Evolutionary conservation across 2,888 invertebrate species (phyloP).

Genomic region (Tipula helvola): DNA sequence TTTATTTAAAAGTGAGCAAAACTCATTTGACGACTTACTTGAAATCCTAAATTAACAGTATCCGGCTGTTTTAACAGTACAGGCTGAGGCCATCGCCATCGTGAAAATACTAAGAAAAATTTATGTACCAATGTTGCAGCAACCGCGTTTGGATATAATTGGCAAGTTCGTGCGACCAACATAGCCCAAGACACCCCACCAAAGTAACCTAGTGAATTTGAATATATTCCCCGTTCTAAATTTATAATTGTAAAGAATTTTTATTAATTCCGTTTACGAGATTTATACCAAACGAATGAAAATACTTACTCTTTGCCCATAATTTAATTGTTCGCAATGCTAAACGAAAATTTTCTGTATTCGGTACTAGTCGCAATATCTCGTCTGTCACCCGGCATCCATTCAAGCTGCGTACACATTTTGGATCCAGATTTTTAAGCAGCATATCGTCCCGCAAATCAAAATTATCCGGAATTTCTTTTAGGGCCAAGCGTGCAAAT

Average conservation of each 20-base stretch:
- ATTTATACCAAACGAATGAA: background rate
- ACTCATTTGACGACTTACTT: slow-evolving; percentile 35
- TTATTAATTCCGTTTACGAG: background rate
- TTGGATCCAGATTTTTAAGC: slow-evolving; percentile 88
- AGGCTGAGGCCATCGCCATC: slow-evolving; percentile 99
- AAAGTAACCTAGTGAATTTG: slow-evolving; percentile 93
- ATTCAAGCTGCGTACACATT: slow-evolving; percentile 93
- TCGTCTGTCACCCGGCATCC: slow-evolving; percentile 98
- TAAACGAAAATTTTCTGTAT: slow-evolving; percentile 85
- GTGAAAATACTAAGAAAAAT: slow-evolving; percentile 95
- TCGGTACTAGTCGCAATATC: slow-evolving; percentile 88
- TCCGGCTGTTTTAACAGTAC: slow-evolving; percentile 89
- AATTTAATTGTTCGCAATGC: slow-evolving; percentile 91
- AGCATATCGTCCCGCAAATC: slow-evolving; percentile 84
- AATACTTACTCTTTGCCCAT: slow-evolving; percentile 88
- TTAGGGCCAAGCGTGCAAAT: slow-evolving; percentile 89
- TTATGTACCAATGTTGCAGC: slow-evolving; percentile 93
- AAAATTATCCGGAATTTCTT: slow-evolving; percentile 83
- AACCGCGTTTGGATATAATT: slow-evolving; percentile 93
- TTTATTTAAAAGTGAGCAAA: background rate
- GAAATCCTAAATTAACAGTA: slow-evolving; percentile 75
- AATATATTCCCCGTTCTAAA: slow-evolving; percentile 90
- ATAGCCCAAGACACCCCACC: slow-evolving; percentile 99
- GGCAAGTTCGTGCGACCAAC: slow-evolving; percentile 95
- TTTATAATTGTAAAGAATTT: slow-evolving; percentile 14